A percentile compares a stretch with the other conserved stretches of the same genome.
Conservation (phyloP, 2,888 invertebrate species). For the Cotesia congregata region DNA sequence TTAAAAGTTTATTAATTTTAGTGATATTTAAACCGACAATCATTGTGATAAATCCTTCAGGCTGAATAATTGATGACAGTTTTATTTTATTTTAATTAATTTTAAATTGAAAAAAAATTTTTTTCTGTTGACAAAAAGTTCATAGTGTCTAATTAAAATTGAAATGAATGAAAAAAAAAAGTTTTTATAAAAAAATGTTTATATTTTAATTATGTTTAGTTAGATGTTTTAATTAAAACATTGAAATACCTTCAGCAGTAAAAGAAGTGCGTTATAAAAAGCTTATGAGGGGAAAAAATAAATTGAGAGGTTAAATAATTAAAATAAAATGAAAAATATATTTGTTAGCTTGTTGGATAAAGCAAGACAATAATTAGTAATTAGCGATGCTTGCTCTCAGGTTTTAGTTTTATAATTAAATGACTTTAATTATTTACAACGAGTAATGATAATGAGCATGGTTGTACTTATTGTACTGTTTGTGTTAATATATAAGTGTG, state of each 20-base stretch:
- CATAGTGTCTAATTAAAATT: not conserved
- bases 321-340: not conserved
- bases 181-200: not conserved
- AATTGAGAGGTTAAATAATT: not conserved
- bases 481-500: slow-evolving; percentile 20
- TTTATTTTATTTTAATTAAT: not conserved
- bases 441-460: not conserved
- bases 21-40: not conserved
- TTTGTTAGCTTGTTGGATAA: too few relatives aligned
- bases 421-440: too few relatives aligned
- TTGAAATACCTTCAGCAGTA: not conserved
- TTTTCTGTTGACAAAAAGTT: not conserved
- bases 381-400: not conserved
- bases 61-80: not conserved
- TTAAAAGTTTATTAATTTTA: not conserved
- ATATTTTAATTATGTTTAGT: not conserved
- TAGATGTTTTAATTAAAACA: not conserved
- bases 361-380: too few relatives aligned
- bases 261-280: not conserved
- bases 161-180: too few relatives aligned
- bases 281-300: not conserved
- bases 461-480: not conserved
- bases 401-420: not conserved
- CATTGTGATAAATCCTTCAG: not conserved
- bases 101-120: not conserved